Conservation (phyloP, 2,113 vertebrate genomes). For the Solea senegalensis region DNA sequence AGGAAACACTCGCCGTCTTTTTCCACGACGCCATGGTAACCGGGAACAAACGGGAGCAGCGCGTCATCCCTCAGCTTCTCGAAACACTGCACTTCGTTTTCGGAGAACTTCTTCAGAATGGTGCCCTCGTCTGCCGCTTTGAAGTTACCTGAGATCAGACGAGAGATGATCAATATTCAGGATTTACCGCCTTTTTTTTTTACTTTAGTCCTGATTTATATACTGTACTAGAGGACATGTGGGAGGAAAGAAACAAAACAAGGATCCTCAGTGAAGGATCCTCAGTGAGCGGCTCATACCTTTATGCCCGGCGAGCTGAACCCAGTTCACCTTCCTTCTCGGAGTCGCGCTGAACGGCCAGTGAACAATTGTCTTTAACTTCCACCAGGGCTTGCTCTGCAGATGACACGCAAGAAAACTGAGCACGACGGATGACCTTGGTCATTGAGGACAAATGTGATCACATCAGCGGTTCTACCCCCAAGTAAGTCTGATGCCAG, state of each 20-base stretch:
- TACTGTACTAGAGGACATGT: too few relatives aligned
- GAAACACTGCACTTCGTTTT: slow-evolving; percentile 92
- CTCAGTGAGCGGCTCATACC: slow-evolving; percentile 74
- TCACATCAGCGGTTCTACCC: slow-evolving; percentile 5
- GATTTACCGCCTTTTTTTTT: too few relatives aligned
- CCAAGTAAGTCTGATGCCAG: slow-evolving; percentile 33
- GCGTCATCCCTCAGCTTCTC: slow-evolving; percentile 86
- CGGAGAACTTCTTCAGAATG: slow-evolving; percentile 93
- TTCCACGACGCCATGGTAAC: slow-evolving; percentile 90
- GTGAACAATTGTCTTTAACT: slow-evolving; percentile 93
- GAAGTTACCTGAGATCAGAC: slow-evolving; percentile 87
- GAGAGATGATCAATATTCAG: neutral
- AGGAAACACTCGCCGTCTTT: slow-evolving; percentile 93
- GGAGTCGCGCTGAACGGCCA: slow-evolving; percentile 90
- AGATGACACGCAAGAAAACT: slow-evolving; percentile 48
- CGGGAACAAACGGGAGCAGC: slow-evolving; percentile 86
- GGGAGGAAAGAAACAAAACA: neutral
- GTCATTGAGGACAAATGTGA: slow-evolving; percentile 20
- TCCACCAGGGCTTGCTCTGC: slow-evolving; percentile 91
- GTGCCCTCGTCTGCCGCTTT: slow-evolving; percentile 92
- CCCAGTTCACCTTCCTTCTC: slow-evolving; percentile 91
- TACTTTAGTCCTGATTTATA: neutral
- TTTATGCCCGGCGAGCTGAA: slow-evolving; percentile 96
- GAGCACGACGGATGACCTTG: neutral
- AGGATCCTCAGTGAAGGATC: neutral